Conservation (phyloP, 2,113 vertebrate species). For the Drymodes brunneopygia region DNA sequence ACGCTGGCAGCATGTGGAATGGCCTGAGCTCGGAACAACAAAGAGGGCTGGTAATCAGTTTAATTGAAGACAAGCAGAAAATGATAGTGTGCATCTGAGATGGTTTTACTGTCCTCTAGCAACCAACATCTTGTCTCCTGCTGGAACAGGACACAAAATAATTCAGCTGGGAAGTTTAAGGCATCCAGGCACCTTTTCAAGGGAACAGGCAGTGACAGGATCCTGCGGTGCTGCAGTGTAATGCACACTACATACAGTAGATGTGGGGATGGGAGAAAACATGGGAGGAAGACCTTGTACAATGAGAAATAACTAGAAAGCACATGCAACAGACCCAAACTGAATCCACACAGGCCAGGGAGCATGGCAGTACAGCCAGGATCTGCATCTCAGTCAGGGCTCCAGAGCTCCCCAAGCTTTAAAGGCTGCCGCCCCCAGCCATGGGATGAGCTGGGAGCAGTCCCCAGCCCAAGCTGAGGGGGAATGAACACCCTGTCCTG, state of each 20-base stretch:
- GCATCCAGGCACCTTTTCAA: not conserved
- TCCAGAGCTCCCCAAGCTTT: not conserved
- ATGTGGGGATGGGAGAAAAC: not conserved
- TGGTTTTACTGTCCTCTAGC: not conserved
- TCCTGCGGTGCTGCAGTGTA: not conserved
- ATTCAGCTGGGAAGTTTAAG: not conserved
- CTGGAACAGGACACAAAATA: not conserved
- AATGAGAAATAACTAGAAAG: not conserved
- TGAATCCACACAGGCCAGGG: not conserved
- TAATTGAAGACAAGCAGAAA: conserved; percentile 49
- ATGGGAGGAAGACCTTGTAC: not conserved
- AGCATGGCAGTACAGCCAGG: not conserved
- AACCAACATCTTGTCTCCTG: conserved; percentile 1
- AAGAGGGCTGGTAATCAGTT: conserved; percentile 7
- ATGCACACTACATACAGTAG: fast-evolving
- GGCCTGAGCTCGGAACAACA: not conserved
- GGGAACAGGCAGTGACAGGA: not conserved
- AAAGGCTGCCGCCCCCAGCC: not conserved
- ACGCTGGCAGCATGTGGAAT: not conserved
- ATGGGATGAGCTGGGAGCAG: not conserved
- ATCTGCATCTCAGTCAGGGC: not conserved
- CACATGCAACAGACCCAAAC: fast-evolving
- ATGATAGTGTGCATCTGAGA: not conserved
- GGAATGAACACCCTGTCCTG: fast-evolving
- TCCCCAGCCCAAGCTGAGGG: not conserved